Evolutionary conservation across 2,888 invertebrate species (phyloP).

Genomic region (Muscina levida): DNA sequence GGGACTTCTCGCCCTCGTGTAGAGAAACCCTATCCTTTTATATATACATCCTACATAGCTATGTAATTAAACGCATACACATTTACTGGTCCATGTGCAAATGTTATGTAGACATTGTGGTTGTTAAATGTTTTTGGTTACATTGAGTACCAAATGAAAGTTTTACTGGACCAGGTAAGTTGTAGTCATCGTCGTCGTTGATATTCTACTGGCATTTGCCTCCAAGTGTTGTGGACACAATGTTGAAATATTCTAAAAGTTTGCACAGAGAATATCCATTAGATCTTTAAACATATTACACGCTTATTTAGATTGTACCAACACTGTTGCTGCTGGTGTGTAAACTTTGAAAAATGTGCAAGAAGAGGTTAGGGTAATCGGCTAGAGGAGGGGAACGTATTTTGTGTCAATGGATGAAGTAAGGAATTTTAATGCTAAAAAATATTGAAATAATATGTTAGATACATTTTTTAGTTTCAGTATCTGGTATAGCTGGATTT

Average conservation of each 20-base stretch:
- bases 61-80: background rate
- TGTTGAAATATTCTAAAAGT: conserved; percentile 20
- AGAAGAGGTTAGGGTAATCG: too few species aligned
- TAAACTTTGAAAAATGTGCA: too few species aligned
- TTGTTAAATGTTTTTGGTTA: background rate
- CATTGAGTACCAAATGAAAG: background rate
- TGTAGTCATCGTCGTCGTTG: too few species aligned
- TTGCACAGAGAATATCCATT: conserved; percentile 16
- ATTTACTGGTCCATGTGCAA: background rate
- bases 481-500: too few species aligned
- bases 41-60: background rate
- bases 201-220: background rate
- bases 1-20: too few species aligned
- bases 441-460: too few species aligned
- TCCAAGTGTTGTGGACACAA: background rate
- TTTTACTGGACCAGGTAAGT: conserved; percentile 3
- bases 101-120: too few species aligned
- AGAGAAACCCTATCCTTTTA: too few species aligned
- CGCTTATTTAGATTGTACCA: conserved; percentile 42
- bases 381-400: background rate
- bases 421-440: too few species aligned
- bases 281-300: conserved; percentile 28
- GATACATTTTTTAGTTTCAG: too few species aligned
- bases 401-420: background rate
- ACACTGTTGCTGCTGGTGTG: conserved; percentile 24